Evolutionary conservation across 2,113 vertebrate species (phyloP).

Genomic region (Sceloporus tristichus): DNA sequence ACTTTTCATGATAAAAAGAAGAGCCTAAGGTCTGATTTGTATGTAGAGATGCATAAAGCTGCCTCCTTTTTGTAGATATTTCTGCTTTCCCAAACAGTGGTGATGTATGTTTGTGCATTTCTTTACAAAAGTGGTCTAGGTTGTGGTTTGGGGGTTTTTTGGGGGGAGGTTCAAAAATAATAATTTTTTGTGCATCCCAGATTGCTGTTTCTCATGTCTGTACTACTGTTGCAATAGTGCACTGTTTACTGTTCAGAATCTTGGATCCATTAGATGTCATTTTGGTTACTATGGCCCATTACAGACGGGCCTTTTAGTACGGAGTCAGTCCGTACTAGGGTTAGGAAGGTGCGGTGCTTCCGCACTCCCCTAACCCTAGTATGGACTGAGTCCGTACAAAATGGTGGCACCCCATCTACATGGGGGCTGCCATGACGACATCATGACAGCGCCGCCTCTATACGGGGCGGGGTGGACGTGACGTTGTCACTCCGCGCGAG

Average conservation of each 20-base stretch:
- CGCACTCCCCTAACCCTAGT: too few species aligned
- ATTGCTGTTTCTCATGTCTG: not conserved
- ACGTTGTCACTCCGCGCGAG: too few species aligned
- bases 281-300: not conserved
- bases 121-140: not conserved
- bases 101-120: not conserved
- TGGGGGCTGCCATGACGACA: too few species aligned
- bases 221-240: not conserved
- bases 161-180: not conserved
- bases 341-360: too few species aligned
- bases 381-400: too few species aligned
- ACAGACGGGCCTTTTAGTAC: too few species aligned
- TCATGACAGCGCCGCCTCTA: too few species aligned
- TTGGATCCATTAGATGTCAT: not conserved
- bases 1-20: slow-evolving; percentile 12
- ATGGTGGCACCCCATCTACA: too few species aligned
- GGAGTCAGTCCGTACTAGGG: too few species aligned
- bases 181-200: not conserved
- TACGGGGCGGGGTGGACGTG: too few species aligned
- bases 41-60: not conserved
- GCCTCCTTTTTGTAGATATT: not conserved
- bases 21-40: not conserved
- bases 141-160: too few species aligned
- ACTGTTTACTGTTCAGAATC: not conserved
- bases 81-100: not conserved